Percentiles rank a stretch among this genome's conserved stretches.
phyloP scores from a whole-genome alignment of 2,888 invertebrate species.

The Latheticus oryzae region DNA sequence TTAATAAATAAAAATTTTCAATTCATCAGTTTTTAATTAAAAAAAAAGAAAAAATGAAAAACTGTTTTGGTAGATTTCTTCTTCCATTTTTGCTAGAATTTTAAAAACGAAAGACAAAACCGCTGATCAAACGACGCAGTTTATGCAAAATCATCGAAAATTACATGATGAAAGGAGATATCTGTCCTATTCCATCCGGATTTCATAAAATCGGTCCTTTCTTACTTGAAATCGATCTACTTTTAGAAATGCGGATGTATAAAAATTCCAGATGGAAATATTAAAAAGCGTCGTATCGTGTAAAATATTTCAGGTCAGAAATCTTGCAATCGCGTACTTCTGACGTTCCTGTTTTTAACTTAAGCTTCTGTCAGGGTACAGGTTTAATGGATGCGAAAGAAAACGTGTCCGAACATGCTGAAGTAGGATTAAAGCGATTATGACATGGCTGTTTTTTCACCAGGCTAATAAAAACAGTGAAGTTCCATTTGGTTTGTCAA shows the following conservation, averaged over 20 bases:
- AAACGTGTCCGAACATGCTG: slow-evolving; percentile 19
- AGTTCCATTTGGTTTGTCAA: slow-evolving; percentile 9
- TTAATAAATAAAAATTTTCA: too few species aligned
- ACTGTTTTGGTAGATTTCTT: too few species aligned
- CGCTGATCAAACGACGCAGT: slow-evolving; percentile 9
- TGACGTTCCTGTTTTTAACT: slow-evolving; percentile 12
- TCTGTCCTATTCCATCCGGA: slow-evolving; percentile 17
- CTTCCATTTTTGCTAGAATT: not conserved
- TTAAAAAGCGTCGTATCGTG: slow-evolving; percentile 11
- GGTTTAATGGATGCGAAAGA: slow-evolving; percentile 24
- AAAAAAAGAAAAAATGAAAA: too few species aligned
- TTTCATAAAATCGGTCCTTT: slow-evolving; percentile 6
- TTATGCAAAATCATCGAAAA: slow-evolving; percentile 18
- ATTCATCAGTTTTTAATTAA: too few species aligned
- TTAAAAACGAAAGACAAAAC: slow-evolving; percentile 1
- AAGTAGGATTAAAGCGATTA: slow-evolving; percentile 15
- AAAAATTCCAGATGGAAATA: slow-evolving; percentile 28
- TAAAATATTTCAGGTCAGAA: slow-evolving; percentile 23
- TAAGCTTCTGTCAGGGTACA: slow-evolving; percentile 23
- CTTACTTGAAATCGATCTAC: slow-evolving; percentile 5
- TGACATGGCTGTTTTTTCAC: slow-evolving; percentile 9
- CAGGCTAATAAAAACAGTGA: slow-evolving; percentile 9
- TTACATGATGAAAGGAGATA: slow-evolving; percentile 11
- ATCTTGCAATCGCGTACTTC: slow-evolving; percentile 1
- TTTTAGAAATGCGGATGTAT: slow-evolving; percentile 3